Evolutionary conservation across 2,888 invertebrate genomes (phyloP), one percentile per base, ranked within the genome.

Genomic region (Galeruca laticollis): DNA sequence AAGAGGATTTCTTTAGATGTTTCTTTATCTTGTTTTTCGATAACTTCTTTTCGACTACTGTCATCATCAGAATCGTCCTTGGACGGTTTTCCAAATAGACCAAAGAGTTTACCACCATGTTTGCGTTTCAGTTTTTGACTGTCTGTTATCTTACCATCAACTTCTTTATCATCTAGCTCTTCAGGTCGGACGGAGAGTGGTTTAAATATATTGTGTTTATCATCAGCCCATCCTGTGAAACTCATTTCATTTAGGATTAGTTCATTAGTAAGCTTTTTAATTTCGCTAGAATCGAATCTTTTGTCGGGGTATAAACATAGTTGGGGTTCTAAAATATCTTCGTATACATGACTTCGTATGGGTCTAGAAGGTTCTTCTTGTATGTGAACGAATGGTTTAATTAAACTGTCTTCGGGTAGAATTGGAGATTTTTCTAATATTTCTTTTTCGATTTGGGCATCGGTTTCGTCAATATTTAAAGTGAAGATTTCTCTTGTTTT

Each of bases 11-110:
- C 82, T 74, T 82, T 82, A 0, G 82, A 82, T 26, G 80, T 74
- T 75, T 84, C 83, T 57, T 77, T 77, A 52, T 84, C 83, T 60
- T 84, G 84, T 74, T 85, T 85, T 70, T 84, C 84, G 20, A 83
- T 77, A 40, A 84, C 82, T 68, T 81, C 81, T 65, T 74, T 78
- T 62, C 74, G 74, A 31, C 75, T 77, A 35, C 74, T 77, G 26
- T 80, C 80, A 43, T 83, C 82, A 33, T 82, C 83, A 26, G 81
- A 82, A 35, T 81, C 82, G 47, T 84, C 84, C 78, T 79, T 84
- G 9, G 82, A 81, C 52, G 80, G 73, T 78, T 81, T 83, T 13
- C 77, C 77, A 71, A 83, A 82, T 70, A 82, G 72, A 59, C 81
- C 82, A 70, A 84, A 82, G 68, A 84, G 76, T 75, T 82, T 82